Evolutionary conservation across 2,888 invertebrate species (phyloP).

Genomic region (Dolichomitus sp.): DNA sequence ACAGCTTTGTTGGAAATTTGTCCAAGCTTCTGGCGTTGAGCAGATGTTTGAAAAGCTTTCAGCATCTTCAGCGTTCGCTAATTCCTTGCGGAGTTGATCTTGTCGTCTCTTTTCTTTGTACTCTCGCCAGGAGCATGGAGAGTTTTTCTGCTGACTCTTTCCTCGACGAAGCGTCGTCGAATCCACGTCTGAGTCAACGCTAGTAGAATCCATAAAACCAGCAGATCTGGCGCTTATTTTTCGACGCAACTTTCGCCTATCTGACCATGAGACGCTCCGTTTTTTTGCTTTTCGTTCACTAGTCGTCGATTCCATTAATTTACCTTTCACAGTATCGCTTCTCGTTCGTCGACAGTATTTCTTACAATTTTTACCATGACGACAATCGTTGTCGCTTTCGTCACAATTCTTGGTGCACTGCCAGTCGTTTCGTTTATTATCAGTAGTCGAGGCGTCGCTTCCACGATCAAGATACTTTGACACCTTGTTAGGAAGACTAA

Average conservation of each 20-base stretch:
- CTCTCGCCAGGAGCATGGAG: constrained; percentile 81
- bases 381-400: background rate
- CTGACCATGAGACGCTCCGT: constrained; percentile 69
- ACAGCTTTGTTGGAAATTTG: constrained; percentile 71
- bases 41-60: constrained; percentile 77
- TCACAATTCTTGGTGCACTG: background rate
- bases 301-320: background rate
- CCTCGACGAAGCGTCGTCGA: constrained; percentile 19
- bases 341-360: constrained; percentile 60
- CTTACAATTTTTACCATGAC: background rate
- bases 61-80: constrained; percentile 68
- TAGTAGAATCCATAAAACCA: constrained; percentile 71
- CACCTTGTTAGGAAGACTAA: constrained; percentile 51
- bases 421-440: constrained; percentile 14
- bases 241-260: constrained; percentile 78
- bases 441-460: constrained; percentile 4
- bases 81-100: constrained; percentile 72
- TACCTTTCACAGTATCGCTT: constrained; percentile 68
- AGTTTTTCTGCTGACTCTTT: constrained; percentile 75
- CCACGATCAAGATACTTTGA: constrained; percentile 21
- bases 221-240: constrained; percentile 77
- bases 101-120: constrained; percentile 79
- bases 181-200: constrained; percentile 72
- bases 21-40: constrained; percentile 75
- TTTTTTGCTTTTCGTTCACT: constrained; percentile 43